These are phyloP conservation scores for Scrobipalpa atriplicella DNA, from an alignment of 2,888 invertebrate species.

Conservation along the genomic window DNA sequence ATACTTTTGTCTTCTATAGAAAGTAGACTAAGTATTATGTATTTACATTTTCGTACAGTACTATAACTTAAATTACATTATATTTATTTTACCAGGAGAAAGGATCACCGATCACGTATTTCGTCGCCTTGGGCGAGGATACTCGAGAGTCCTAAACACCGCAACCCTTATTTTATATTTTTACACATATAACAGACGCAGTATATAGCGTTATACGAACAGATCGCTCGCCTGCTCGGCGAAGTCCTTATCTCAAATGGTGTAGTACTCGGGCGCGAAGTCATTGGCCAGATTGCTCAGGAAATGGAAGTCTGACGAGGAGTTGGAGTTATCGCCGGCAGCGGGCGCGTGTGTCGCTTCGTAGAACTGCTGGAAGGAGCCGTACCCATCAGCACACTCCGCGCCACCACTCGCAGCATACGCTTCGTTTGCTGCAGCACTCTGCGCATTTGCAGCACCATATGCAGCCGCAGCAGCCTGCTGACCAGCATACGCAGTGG, in stretches of 20 bases:
- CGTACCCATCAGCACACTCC: conserved; percentile 86
- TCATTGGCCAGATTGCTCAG: conserved; percentile 96
- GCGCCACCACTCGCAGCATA: conserved; percentile 59
- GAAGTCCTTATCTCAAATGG: conserved; percentile 83
- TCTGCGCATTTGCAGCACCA: conserved; percentile 47
- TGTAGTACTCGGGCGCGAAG: conserved; percentile 95
- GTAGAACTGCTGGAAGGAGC: conserved; percentile 88
- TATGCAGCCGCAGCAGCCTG: conserved; percentile 59
- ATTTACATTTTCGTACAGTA: conserved; percentile 75
- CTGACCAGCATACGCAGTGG: conserved; percentile 66
- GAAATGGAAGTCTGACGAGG: conserved; percentile 97
- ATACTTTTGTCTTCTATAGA: conserved; percentile 46
- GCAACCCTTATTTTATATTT: conserved; percentile 42
- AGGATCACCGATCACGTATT: conserved; percentile 51
- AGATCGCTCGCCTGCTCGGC: conserved; percentile 79
- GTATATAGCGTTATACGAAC: conserved; percentile 66
- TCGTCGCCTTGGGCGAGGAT: conserved; percentile 61
- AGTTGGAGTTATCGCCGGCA: conserved; percentile 91
- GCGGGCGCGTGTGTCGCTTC: conserved; percentile 79
- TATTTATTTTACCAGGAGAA: conserved; percentile 51
- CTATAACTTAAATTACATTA: conserved; percentile 54
- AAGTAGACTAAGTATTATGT: conserved; percentile 47
- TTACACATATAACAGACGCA: conserved; percentile 29
- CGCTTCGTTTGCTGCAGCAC: conserved; percentile 52
- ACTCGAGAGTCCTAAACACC: conserved; percentile 51